phyloP scores from a whole-genome alignment of 2,888 invertebrate genomes.

The Caenorhabditis imperialis region DNA sequence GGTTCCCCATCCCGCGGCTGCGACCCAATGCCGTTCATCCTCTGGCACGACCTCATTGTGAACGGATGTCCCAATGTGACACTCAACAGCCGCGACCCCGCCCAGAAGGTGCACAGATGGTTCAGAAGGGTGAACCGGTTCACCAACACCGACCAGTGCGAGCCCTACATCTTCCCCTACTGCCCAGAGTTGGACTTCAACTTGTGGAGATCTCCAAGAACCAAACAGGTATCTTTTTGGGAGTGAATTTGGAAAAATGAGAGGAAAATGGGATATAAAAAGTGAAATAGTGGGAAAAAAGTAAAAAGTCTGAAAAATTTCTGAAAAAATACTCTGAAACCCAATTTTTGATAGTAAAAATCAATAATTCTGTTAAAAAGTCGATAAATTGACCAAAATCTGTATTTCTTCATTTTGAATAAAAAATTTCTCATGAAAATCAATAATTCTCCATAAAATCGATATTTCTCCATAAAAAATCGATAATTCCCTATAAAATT shows the following conservation, averaged over 20 bases:
- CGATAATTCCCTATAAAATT: no score
- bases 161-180: conserved; percentile 77
- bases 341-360: no score
- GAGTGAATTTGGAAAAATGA: neutral
- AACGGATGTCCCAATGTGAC: conserved; percentile 78
- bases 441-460: no score
- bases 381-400: no score
- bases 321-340: neutral
- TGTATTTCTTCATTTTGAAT: no score
- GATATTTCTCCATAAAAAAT: no score
- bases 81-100: conserved; percentile 74
- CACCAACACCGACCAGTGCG: conserved; percentile 78
- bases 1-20: conserved; percentile 77
- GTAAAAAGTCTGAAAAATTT: neutral
- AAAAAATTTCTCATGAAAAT: no score
- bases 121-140: conserved; percentile 77
- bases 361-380: no score
- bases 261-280: neutral
- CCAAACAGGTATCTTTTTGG: conserved; percentile 76
- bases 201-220: conserved; percentile 77
- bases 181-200: conserved; percentile 78
- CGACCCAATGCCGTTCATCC: conserved; percentile 75
- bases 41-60: conserved; percentile 78
- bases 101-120: conserved; percentile 78
- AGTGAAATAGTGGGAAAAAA: no score